A percentile compares a stretch with the other conserved stretches of the same genome.
These are phyloP conservation scores for Stratiomys singularior DNA, from an alignment of 2,888 invertebrate genomes.

Conservation along the genomic window DNA sequence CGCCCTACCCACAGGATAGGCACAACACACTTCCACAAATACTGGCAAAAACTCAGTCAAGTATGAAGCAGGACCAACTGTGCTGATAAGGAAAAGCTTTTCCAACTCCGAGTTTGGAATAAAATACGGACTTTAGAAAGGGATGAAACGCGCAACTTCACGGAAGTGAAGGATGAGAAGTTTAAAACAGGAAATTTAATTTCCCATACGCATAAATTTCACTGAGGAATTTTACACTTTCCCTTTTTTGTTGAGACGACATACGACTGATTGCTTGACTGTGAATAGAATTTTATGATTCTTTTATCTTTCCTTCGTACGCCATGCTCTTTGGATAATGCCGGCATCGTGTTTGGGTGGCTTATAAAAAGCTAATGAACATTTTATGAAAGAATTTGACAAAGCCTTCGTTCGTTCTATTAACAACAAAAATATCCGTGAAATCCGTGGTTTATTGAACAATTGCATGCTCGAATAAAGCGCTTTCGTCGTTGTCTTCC, in stretches of 20 bases:
- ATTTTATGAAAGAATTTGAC: no score
- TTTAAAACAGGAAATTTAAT: slow-evolving; percentile 55
- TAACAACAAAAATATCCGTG: no score
- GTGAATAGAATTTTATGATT: neutral
- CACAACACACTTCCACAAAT: neutral
- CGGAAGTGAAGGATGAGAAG: neutral
- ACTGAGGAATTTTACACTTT: slow-evolving; percentile 36
- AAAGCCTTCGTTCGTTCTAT: no score
- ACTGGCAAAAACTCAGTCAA: neutral
- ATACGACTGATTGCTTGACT: slow-evolving; percentile 1
- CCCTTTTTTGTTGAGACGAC: slow-evolving; percentile 13
- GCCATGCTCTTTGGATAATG: no score
- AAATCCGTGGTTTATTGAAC: no score
- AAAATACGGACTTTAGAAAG: neutral
- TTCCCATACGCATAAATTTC: slow-evolving; percentile 56
- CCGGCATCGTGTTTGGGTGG: no score
- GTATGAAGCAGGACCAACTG: neutral
- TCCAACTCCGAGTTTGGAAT: neutral
- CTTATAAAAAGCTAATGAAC: no score
- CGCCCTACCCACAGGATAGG: neutral
- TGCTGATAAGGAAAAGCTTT: slow-evolving; percentile 37
- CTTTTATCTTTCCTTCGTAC: neutral
- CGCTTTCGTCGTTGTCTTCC: no score
- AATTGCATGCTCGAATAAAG: no score
- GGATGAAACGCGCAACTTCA: slow-evolving; percentile 3